Conservation (phyloP, 2,797 vertebrate species). For the Avahi laniger region DNA sequence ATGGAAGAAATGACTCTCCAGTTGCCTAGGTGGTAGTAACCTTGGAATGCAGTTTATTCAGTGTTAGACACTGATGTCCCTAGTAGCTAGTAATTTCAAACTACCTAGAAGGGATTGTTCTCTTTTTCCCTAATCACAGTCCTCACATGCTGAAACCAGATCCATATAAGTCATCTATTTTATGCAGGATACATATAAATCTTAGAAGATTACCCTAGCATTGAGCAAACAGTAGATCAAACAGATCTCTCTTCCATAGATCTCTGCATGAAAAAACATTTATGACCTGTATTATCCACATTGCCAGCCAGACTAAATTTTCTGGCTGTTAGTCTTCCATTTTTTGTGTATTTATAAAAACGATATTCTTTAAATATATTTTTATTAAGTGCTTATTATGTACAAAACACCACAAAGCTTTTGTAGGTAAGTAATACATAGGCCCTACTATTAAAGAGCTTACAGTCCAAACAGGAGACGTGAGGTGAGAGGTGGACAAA, state of each 20-base stretch:
- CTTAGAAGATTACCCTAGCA: neutral
- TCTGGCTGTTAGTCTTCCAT: neutral
- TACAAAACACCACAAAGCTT: neutral
- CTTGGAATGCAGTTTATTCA: neutral
- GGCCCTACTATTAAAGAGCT: neutral
- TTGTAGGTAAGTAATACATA: neutral
- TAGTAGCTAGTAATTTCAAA: conserved; percentile 40
- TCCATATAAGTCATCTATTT: neutral
- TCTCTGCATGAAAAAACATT: neutral
- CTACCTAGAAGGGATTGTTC: conserved; percentile 14
- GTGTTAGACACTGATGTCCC: neutral
- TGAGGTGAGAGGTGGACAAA: neutral
- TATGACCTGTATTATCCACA: neutral
- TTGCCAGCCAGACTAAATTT: neutral
- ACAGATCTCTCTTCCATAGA: neutral
- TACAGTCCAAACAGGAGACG: neutral
- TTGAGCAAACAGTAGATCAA: neutral
- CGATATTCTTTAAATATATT: conserved; percentile 27
- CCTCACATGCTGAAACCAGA: neutral
- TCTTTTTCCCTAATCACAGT: neutral
- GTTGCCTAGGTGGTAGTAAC: neutral
- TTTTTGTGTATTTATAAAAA: neutral
- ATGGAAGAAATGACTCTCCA: neutral
- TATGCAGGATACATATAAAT: neutral
- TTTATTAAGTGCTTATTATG: neutral